Evolutionary conservation across 2,797 vertebrate species (phyloP).

Genomic region (Helarctos malayanus): DNA sequence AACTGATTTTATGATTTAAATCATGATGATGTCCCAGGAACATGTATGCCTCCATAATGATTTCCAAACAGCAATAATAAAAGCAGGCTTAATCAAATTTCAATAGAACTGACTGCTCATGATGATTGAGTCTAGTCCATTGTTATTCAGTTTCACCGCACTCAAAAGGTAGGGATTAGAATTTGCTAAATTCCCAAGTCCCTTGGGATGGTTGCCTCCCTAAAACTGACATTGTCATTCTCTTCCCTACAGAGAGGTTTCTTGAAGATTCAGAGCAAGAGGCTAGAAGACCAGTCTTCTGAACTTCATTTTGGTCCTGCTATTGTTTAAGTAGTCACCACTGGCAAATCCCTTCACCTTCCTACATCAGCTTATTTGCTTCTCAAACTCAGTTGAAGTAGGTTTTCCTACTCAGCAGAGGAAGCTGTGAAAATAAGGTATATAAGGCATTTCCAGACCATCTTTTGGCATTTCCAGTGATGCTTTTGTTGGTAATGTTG

Average conservation of each 20-base stretch:
- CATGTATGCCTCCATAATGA: slow-evolving; percentile 14
- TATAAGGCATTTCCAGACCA: not conserved
- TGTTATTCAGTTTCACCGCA: not conserved
- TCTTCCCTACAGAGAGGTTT: slow-evolving; percentile 14
- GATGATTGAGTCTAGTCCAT: not conserved
- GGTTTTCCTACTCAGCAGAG: not conserved
- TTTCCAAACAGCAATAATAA: slow-evolving; percentile 51
- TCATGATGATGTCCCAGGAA: slow-evolving; percentile 34
- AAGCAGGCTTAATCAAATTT: slow-evolving; percentile 54
- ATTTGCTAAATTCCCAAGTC: not conserved
- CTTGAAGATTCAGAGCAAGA: slow-evolving; percentile 11
- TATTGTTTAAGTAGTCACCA: not conserved
- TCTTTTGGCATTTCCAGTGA: not conserved
- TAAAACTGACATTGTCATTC: not conserved
- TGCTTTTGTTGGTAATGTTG: not conserved
- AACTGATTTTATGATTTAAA: slow-evolving; percentile 36
- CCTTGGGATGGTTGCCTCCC: not conserved
- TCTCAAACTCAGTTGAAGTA: not conserved
- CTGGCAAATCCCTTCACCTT: slow-evolving; percentile 33
- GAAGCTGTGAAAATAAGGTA: not conserved
- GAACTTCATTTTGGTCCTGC: slow-evolving; percentile 36
- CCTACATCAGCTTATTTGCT: not conserved
- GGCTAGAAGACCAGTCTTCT: not conserved
- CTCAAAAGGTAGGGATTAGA: slow-evolving; percentile 28
- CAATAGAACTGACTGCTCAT: not conserved